Conservation (phyloP, 2,797 vertebrate species). For the Paedocypris micromegethes region DNA sequence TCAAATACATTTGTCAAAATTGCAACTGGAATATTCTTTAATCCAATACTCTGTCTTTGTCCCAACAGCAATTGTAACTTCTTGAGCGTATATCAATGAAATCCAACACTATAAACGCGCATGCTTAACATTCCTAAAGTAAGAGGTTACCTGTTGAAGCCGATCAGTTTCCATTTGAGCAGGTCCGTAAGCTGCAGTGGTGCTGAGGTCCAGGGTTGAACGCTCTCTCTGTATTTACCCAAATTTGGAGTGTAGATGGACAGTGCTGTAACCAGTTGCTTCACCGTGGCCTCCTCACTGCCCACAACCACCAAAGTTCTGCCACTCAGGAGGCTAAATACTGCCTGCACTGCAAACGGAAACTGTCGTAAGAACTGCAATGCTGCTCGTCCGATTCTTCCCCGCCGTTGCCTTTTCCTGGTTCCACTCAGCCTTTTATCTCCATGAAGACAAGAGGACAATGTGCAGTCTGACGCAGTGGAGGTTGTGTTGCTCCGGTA, state of each 20-base stretch:
- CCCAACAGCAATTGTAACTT: too few relatives aligned
- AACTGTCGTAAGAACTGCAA: slow-evolving; percentile 85
- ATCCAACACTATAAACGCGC: too few relatives aligned
- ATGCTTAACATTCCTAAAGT: not conserved
- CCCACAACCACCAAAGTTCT: slow-evolving; percentile 85
- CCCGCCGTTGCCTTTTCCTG: slow-evolving; percentile 56
- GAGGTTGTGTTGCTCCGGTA: slow-evolving; percentile 66
- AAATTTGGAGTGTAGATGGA: slow-evolving; percentile 83
- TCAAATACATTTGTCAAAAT: too few relatives aligned
- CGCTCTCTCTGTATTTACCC: slow-evolving; percentile 58
- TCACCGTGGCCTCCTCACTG: slow-evolving; percentile 75
- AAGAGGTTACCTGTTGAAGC: slow-evolving; percentile 73
- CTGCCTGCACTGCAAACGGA: slow-evolving; percentile 85
- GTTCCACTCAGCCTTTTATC: slow-evolving; percentile 42
- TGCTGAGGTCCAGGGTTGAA: slow-evolving; percentile 75
- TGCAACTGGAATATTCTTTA: too few relatives aligned
- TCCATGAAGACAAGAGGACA: slow-evolving; percentile 17
- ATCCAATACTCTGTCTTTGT: too few relatives aligned
- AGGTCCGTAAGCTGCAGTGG: slow-evolving; percentile 77
- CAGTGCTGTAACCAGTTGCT: slow-evolving; percentile 77
- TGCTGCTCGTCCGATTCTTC: slow-evolving; percentile 64
- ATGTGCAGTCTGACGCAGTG: slow-evolving; percentile 57
- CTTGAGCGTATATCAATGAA: too few relatives aligned
- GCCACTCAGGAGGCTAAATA: slow-evolving; percentile 88
- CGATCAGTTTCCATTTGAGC: slow-evolving; percentile 82